Conservation (phyloP, 2,888 invertebrate genomes). For the Plebejus melissa region DNA sequence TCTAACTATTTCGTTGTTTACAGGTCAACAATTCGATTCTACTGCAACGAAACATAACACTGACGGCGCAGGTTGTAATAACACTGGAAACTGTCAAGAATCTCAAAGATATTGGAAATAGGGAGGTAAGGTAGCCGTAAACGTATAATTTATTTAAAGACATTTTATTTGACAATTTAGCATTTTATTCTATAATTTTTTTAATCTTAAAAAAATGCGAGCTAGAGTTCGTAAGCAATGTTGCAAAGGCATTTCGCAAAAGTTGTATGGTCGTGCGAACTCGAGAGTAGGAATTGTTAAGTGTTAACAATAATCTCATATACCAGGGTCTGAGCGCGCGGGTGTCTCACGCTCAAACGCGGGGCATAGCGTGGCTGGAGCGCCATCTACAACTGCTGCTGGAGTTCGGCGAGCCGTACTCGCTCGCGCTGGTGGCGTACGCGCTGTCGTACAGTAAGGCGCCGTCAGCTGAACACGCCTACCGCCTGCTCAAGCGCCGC, state of each 20-base stretch:
- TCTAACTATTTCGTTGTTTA: conserved; percentile 25
- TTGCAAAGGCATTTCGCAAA: too few species aligned
- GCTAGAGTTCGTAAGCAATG: too few species aligned
- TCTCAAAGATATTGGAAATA: conserved; percentile 75
- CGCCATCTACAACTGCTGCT: conserved; percentile 87
- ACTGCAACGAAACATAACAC: conserved; percentile 87
- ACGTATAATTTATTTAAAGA: too few species aligned
- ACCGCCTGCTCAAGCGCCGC: conserved; percentile 82
- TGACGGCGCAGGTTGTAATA: conserved; percentile 96
- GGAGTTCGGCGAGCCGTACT: conserved; percentile 86
- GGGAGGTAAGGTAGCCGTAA: conserved; percentile 51
- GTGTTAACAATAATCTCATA: not conserved
- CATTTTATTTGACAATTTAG: too few species aligned
- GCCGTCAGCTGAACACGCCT: conserved; percentile 91
- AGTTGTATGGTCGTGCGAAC: too few species aligned
- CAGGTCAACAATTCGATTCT: conserved; percentile 70
- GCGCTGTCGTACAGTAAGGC: conserved; percentile 91
- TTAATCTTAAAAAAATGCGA: too few species aligned
- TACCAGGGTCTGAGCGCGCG: conserved; percentile 83
- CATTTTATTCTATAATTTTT: too few species aligned
- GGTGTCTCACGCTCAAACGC: conserved; percentile 86
- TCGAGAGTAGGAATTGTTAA: too few species aligned
- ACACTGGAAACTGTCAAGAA: conserved; percentile 91
- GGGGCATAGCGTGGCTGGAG: conserved; percentile 89
- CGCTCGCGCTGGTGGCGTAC: conserved; percentile 93